phyloP scores from a whole-genome alignment of 2,113 vertebrate species.

The Stegostoma tigrinum region DNA sequence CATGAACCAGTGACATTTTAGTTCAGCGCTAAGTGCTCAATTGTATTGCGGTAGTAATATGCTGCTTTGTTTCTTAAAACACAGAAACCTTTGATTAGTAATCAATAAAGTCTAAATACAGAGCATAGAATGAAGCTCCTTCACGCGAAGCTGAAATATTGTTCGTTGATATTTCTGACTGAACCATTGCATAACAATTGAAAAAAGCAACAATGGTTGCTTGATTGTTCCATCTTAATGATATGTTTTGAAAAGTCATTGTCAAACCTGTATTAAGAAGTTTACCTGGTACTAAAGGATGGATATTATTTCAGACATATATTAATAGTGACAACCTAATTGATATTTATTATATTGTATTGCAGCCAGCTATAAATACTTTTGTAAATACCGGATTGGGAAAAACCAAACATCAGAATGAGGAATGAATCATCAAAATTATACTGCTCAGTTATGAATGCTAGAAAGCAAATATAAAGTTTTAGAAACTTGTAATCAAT shows the following conservation, averaged over 20 bases:
- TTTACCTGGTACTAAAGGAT: background rate
- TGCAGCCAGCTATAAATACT: slow-evolving; percentile 10
- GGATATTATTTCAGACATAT: background rate
- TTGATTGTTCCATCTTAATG: background rate
- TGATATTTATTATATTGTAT: background rate
- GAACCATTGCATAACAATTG: background rate
- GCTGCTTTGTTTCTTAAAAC: background rate
- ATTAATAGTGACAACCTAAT: background rate
- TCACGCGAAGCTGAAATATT: background rate
- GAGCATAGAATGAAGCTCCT: background rate
- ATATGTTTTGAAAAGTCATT: background rate
- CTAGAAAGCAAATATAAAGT: background rate
- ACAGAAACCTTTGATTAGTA: background rate
- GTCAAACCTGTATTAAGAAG: background rate
- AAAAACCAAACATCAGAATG: background rate
- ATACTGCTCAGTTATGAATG: background rate
- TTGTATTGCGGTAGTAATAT: background rate
- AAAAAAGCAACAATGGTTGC: no score
- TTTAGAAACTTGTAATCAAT: background rate
- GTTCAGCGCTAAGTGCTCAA: slow-evolving; percentile 29
- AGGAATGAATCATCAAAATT: background rate
- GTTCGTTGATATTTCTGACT: background rate
- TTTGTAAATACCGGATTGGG: background rate
- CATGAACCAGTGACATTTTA: background rate
- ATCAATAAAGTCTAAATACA: background rate